Percentiles rank a stretch among this genome's conserved stretches.
These are phyloP conservation scores for Fistularia commersonii DNA, from an alignment of 2,797 vertebrate genomes.

Conservation along the genomic window DNA sequence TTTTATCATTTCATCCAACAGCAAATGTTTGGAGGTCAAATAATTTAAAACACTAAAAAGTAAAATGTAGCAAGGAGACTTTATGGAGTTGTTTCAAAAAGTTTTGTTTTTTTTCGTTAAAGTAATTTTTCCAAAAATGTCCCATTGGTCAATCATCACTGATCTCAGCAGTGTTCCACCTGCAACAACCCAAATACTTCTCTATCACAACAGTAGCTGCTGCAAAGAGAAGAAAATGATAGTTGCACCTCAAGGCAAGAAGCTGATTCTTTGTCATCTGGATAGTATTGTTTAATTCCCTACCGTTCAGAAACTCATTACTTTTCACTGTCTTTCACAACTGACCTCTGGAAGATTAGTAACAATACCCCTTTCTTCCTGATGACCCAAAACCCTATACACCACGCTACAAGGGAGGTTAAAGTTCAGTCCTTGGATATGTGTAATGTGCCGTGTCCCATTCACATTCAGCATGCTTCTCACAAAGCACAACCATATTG, in stretches of 20 bases:
- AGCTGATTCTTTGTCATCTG: constrained; percentile 78
- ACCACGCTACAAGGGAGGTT: constrained; percentile 45
- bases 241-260: constrained; percentile 63
- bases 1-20: constrained; percentile 36
- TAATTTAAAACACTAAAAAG: constrained; percentile 9
- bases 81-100: no score
- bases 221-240: constrained; percentile 68
- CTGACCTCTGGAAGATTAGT: constrained; percentile 74
- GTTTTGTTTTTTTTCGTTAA: no score
- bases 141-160: constrained; percentile 32
- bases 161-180: constrained; percentile 39
- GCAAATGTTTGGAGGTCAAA: constrained; percentile 58
- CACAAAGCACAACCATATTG: constrained; percentile 46
- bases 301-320: constrained; percentile 78
- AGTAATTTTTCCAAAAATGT: constrained; percentile 9
- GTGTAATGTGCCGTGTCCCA: constrained; percentile 25
- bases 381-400: constrained; percentile 59
- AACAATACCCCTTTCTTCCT: constrained; percentile 56
- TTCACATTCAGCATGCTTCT: constrained; percentile 46
- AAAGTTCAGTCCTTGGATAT: constrained; percentile 40
- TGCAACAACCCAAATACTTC: constrained; percentile 37
- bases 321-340: constrained; percentile 71
- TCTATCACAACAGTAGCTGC: constrained; percentile 54
- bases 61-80: no score
- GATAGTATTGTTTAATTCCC: constrained; percentile 78